A percentile compares a stretch with the other conserved stretches of the same genome.
Evolutionary conservation across 2,113 vertebrate species (phyloP).

Genomic region (Gila orcuttii): DNA sequence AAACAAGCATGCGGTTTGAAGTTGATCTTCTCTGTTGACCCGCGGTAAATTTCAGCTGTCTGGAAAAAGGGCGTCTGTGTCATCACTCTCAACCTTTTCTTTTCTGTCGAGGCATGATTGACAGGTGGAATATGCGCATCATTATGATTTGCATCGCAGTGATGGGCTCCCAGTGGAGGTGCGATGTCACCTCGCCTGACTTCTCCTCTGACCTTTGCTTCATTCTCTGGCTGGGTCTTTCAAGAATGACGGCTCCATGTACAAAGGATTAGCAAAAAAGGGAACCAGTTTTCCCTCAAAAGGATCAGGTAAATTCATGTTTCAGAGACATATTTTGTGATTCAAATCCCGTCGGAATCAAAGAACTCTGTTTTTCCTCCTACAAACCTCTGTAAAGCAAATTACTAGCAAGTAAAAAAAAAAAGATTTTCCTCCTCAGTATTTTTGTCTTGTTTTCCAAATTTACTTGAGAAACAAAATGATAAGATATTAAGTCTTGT

Average conservation of each 20-base stretch:
- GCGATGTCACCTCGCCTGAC: not conserved
- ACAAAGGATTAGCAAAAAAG: not conserved
- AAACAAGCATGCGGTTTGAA: constrained; percentile 12
- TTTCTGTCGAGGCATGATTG: constrained; percentile 20
- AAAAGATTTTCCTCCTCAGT: no score
- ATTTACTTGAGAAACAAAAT: no score
- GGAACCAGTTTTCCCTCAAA: not conserved
- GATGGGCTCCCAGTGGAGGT: not conserved
- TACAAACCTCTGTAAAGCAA: not conserved
- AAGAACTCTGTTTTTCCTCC: not conserved
- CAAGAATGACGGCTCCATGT: not conserved
- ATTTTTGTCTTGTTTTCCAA: no score
- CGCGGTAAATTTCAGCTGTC: constrained; percentile 7
- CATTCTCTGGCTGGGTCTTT: constrained; percentile 4
- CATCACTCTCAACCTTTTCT: constrained; percentile 3
- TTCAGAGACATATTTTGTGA: not conserved
- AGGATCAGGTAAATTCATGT: not conserved
- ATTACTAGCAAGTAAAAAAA: not conserved
- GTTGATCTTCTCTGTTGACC: constrained; percentile 31
- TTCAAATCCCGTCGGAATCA: not conserved
- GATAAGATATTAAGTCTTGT: no score
- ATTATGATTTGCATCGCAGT: constrained; percentile 21
- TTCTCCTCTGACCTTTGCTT: constrained; percentile 7
- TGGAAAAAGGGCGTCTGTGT: not conserved
- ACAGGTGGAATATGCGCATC: constrained; percentile 26